These are phyloP conservation scores for Chascanopsetta lugubris DNA, from an alignment of 2,113 vertebrate genomes.

Conservation along the genomic window DNA sequence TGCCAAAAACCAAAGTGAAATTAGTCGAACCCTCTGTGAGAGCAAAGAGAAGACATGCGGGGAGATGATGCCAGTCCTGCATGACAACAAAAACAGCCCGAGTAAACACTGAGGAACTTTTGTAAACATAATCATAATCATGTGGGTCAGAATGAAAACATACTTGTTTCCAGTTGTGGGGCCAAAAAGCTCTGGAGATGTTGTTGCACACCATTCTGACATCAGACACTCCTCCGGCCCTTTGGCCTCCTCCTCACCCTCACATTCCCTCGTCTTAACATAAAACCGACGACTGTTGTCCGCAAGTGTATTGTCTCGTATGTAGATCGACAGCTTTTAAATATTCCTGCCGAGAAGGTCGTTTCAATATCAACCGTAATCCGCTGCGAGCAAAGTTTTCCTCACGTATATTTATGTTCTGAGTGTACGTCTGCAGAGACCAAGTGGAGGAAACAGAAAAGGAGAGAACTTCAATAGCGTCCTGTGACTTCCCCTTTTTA, in stretches of 20 bases:
- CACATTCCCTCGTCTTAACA: slow-evolving; percentile 16
- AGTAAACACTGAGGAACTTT: slow-evolving; percentile 47
- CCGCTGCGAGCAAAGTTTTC: slow-evolving; percentile 24
- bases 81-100: slow-evolving; percentile 16
- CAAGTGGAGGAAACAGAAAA: slow-evolving; percentile 35
- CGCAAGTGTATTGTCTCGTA: slow-evolving; percentile 11
- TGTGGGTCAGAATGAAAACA: slow-evolving; percentile 49
- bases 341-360: slow-evolving; percentile 33
- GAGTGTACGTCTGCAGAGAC: slow-evolving; percentile 46
- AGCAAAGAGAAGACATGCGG: slow-evolving; percentile 22
- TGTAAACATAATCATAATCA: slow-evolving; percentile 61
- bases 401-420: slow-evolving; percentile 45
- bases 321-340: slow-evolving; percentile 25
- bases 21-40: slow-evolving; percentile 36
- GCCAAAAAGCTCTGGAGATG: slow-evolving; percentile 17
- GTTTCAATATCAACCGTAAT: slow-evolving; percentile 58
- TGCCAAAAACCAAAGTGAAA: slow-evolving; percentile 54
- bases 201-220: slow-evolving; percentile 5
- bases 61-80: slow-evolving; percentile 8
- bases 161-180: slow-evolving; percentile 12
- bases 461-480: slow-evolving; percentile 56
- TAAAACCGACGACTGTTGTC: slow-evolving; percentile 4
- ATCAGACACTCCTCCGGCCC: slow-evolving; percentile 10
- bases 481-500: slow-evolving; percentile 47
- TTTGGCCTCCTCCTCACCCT: neutral